These are phyloP conservation scores for Capitella teleta DNA, from an alignment of 1,140 invertebrate species.

Conservation along the genomic window DNA sequence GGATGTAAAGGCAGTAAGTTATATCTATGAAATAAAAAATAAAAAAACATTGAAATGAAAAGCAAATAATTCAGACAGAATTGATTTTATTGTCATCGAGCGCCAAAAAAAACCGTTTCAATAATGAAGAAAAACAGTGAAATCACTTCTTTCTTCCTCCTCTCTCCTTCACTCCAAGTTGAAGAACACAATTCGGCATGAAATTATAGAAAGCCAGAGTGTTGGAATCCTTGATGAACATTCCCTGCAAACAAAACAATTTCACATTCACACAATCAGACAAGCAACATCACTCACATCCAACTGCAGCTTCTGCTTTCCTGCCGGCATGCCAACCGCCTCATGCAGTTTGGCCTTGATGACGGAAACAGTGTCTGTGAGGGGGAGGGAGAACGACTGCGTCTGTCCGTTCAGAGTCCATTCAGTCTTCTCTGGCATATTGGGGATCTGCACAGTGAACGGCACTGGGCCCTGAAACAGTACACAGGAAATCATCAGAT, in stretches of 20 bases:
- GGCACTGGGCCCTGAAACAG: conserved; percentile 54
- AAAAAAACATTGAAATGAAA: too few relatives aligned
- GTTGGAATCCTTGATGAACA: conserved; percentile 97
- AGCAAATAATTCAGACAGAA: too few relatives aligned
- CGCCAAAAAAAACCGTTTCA: too few relatives aligned
- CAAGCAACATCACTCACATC: conserved; percentile 51
- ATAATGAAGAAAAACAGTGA: too few relatives aligned
- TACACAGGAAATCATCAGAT: neutral
- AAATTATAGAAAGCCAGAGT: conserved; percentile 93
- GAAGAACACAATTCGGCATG: conserved; percentile 65
- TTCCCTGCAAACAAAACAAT: conserved; percentile 63
- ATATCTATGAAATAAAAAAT: too few relatives aligned
- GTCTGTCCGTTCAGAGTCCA: conserved; percentile 93
- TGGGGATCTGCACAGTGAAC: conserved; percentile 67
- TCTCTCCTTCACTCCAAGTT: conserved; percentile 88
- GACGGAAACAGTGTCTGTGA: conserved; percentile 66
- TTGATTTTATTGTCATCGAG: too few relatives aligned
- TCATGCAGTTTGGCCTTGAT: conserved; percentile 85
- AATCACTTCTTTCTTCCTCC: conserved; percentile 92
- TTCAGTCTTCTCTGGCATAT: conserved; percentile 75
- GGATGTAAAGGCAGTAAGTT: too few relatives aligned
- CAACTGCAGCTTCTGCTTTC: conserved; percentile 90
- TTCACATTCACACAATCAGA: neutral
- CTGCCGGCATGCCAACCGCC: conserved; percentile 80
- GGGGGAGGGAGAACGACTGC: conserved; percentile 63